These are phyloP conservation scores for Esox masquinongy DNA, from an alignment of 2,797 vertebrate species.

Conservation along the genomic window DNA sequence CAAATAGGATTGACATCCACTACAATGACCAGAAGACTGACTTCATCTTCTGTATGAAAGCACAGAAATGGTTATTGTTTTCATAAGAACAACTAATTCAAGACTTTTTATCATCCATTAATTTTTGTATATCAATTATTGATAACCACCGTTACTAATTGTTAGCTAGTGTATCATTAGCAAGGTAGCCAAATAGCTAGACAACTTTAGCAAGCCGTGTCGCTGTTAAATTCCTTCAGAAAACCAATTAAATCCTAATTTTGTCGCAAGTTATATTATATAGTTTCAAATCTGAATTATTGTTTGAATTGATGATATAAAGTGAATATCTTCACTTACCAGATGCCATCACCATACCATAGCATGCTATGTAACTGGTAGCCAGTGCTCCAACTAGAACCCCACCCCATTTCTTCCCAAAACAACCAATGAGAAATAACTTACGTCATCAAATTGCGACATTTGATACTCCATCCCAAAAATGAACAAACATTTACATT, in stretches of 20 bases:
- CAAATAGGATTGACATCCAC: slow-evolving; percentile 95
- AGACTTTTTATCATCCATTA: background rate
- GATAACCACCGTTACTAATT: background rate
- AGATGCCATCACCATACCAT: background rate
- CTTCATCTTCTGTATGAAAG: slow-evolving; percentile 85
- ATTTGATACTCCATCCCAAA: background rate
- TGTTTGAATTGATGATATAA: background rate
- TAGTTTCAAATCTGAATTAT: too few species aligned
- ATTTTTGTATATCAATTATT: background rate
- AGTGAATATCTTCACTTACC: background rate
- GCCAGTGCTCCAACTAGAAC: background rate
- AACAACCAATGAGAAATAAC: background rate
- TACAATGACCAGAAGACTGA: slow-evolving; percentile 87
- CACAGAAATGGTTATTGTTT: slow-evolving; percentile 2
- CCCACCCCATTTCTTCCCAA: background rate
- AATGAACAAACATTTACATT: background rate
- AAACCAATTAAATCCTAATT: slow-evolving; percentile 2
- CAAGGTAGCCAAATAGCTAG: background rate
- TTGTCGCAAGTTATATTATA: background rate
- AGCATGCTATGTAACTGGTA: background rate
- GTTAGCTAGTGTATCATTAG: background rate
- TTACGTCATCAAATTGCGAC: slow-evolving; percentile 6
- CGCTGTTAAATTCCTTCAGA: background rate
- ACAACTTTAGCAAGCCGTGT: background rate
- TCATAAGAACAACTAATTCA: background rate